Conservation (phyloP, 2,888 invertebrate species). For the Xanthostigma xanthostigma region DNA sequence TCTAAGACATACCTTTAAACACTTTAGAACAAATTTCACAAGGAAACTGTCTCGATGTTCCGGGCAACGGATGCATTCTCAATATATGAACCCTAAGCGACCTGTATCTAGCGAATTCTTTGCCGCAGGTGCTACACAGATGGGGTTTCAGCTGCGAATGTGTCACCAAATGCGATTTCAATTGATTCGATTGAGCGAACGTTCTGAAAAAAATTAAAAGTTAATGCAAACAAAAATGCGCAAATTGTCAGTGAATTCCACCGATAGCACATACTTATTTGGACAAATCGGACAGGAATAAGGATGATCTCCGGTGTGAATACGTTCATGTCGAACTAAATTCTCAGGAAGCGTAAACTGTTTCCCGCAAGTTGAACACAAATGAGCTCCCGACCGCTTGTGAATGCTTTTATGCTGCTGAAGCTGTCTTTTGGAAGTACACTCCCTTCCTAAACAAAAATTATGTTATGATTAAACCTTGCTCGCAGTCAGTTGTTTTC, state of each 20-base stretch:
- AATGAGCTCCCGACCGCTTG: slow-evolving; percentile 6
- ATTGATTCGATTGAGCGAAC: slow-evolving; percentile 10
- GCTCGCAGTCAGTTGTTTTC: no score
- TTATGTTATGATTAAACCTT: no score
- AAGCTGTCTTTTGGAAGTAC: no score
- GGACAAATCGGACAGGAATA: slow-evolving; percentile 7
- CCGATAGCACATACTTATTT: slow-evolving; percentile 4
- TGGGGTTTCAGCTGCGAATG: slow-evolving; percentile 9
- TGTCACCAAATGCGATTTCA: slow-evolving; percentile 10
- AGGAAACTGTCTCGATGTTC: not conserved
- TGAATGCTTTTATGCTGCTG: slow-evolving; percentile 6
- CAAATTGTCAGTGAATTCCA: not conserved
- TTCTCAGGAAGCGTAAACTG: not conserved
- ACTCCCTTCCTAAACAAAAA: no score
- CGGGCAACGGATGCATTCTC: slow-evolving; percentile 7
- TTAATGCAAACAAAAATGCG: not conserved
- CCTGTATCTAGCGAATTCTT: slow-evolving; percentile 6
- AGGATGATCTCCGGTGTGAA: slow-evolving; percentile 7
- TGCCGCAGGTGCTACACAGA: slow-evolving; percentile 8
- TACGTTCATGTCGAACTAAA: slow-evolving; percentile 4
- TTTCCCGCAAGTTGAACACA: slow-evolving; percentile 6
- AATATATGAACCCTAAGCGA: slow-evolving; percentile 9
- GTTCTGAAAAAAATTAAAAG: slow-evolving; percentile 3
- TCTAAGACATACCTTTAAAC: no score
- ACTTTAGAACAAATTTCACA: not conserved